Base-by-base conservation (phyloP, 2,888 invertebrate species). In the Sepioteuthis lessoniana region DNA sequence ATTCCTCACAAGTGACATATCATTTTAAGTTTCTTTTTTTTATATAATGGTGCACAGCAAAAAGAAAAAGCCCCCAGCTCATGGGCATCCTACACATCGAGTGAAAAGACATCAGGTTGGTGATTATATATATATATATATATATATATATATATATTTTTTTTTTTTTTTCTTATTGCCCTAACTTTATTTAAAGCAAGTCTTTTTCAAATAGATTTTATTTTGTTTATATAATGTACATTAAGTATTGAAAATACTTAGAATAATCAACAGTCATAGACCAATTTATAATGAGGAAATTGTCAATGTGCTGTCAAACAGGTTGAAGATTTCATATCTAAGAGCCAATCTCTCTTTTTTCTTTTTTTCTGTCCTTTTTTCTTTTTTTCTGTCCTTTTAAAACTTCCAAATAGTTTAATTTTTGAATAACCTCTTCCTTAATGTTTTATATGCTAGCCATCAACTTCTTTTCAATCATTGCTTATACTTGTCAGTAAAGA, bases 31-130 rank as follows among this genome's bases (percentile, higher is more conserved):
- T 76, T 31, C 7, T n/a, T 13, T 76, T 76, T 76, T 76, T 76
- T 76, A 38, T 35, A 92, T 92, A 47, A 92, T 47, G n/a, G 47
- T 38, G n/a, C 92, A 92, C 47, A 92, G 92, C 31, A 92, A 92
- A 92, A 92, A 92, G 92, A 92, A 92, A 92, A 92, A 92, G 92
- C 92, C 92, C 31, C 92, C 92, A 46, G 42, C 92, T 92, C 92
- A 92, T 92, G 92, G 92, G 28, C 92, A n/a, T 47, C 46, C 92
- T 92, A 76, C 76, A 76, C 46, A 38, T 25, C 42, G 46, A n/a
- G 92, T 92, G 46, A 92, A 47, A 42, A 38, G n/a, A 47, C 10
- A 31, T 92, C 92, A 92, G 92, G 92, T 92, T 42, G 31, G 92
- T 92, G n/a, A 92, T n/a, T n/a, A n/a, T n/a, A n/a, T n/a, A n/a